A percentile compares a stretch with the other conserved stretches of the same genome.
These are phyloP conservation scores for Rosalia funebris DNA, from an alignment of 2,888 invertebrate genomes.

Conservation along the genomic window DNA sequence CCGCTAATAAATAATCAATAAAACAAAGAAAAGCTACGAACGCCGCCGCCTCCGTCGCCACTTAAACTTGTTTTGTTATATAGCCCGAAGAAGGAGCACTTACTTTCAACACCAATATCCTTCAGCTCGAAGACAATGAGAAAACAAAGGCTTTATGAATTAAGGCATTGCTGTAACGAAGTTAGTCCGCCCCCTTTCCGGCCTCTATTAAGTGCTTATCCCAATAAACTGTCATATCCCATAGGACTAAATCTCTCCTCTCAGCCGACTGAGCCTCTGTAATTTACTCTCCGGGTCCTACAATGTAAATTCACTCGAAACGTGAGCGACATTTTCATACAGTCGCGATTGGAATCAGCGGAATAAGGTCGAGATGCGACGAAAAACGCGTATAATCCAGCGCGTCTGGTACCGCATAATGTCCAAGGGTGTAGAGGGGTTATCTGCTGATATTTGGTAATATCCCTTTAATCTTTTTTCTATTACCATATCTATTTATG, in stretches of 20 bases:
- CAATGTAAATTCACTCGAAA: constrained; percentile 59
- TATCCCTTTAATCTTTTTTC: too few relatives aligned
- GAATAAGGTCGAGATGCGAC: constrained; percentile 3
- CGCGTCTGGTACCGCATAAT: too few relatives aligned
- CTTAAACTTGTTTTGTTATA: constrained; percentile 28
- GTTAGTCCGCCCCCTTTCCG: constrained; percentile 49
- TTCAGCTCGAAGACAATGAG: constrained; percentile 53
- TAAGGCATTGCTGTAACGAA: constrained; percentile 61
- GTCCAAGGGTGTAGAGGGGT: too few relatives aligned
- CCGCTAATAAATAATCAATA: not conserved
- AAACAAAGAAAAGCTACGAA: not conserved
- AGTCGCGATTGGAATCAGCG: constrained; percentile 24
- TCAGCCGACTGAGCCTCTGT: constrained; percentile 56
- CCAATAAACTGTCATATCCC: constrained; percentile 63
- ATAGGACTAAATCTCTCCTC: constrained; percentile 55
- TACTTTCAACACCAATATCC: constrained; percentile 57
- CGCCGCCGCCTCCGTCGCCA: constrained; percentile 3
- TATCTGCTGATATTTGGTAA: too few relatives aligned
- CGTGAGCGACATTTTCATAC: constrained; percentile 57
- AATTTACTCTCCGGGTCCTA: constrained; percentile 58
- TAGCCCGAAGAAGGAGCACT: constrained; percentile 53
- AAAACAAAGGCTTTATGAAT: constrained; percentile 62
- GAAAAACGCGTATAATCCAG: not conserved
- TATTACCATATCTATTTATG: too few relatives aligned
- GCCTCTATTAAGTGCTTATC: constrained; percentile 63